phyloP scores from a whole-genome alignment of 2,113 vertebrate genomes.

The Centrocercus urophasianus region DNA sequence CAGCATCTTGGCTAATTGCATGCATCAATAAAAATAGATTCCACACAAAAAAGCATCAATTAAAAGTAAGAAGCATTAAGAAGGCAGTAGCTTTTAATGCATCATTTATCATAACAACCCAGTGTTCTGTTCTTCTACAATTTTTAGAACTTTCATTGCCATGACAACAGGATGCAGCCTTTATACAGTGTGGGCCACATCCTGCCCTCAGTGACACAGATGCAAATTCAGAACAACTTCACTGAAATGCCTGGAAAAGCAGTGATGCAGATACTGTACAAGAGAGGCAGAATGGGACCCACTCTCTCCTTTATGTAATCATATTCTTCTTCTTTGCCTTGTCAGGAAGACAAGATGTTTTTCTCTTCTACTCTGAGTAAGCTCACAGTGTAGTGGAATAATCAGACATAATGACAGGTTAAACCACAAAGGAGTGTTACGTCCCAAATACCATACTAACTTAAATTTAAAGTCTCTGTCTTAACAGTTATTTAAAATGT shows the following conservation, averaged over 20 bases:
- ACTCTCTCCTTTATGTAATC: neutral
- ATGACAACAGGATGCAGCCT: constrained; percentile 69
- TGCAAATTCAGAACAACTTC: constrained; percentile 44
- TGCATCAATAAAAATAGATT: constrained; percentile 15
- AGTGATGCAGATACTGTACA: neutral
- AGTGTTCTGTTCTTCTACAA: constrained; percentile 62
- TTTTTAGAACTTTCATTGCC: constrained; percentile 74
- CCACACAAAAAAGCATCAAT: constrained; percentile 37
- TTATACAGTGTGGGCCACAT: constrained; percentile 49
- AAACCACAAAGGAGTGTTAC: constrained; percentile 55
- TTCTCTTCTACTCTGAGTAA: constrained; percentile 65
- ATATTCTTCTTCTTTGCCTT: neutral
- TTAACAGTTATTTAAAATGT: constrained; percentile 31
- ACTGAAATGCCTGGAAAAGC: neutral
- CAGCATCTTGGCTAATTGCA: neutral
- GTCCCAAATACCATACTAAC: constrained; percentile 59
- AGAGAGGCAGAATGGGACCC: constrained; percentile 16
- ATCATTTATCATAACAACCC: constrained; percentile 73
- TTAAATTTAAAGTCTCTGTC: constrained; percentile 34
- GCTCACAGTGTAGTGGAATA: constrained; percentile 56
- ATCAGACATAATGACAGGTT: constrained; percentile 60
- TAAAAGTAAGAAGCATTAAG: constrained; percentile 50
- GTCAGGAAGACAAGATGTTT: constrained; percentile 64
- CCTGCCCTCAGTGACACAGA: constrained; percentile 39
- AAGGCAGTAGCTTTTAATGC: constrained; percentile 61